phyloP scores from a whole-genome alignment of 2,113 vertebrate species.

The Takifugu flavidus region DNA sequence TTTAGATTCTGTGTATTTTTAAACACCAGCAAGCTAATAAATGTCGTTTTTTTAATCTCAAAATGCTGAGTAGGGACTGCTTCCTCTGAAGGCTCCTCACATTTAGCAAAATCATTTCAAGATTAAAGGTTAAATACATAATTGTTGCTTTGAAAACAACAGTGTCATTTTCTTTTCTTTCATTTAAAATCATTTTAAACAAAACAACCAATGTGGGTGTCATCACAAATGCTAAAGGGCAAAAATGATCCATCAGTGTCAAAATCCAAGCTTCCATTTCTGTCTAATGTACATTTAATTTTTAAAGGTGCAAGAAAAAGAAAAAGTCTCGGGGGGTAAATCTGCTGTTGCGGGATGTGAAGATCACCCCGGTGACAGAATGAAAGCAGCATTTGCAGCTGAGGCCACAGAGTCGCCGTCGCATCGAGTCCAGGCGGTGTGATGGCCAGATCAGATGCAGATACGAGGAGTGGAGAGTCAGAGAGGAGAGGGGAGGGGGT shows the following conservation, averaged over 20 bases:
- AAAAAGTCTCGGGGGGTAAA: background rate
- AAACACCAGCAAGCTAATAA: constrained; percentile 1
- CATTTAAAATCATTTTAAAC: constrained; percentile 2
- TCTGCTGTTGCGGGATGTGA: constrained; percentile 33
- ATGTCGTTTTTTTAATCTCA: no score
- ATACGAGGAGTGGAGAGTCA: constrained; percentile 64
- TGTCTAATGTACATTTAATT: background rate
- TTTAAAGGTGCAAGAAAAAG: background rate
- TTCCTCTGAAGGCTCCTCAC: background rate
- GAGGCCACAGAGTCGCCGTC: constrained; percentile 58
- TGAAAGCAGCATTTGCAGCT: constrained; percentile 60
- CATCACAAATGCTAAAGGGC: background rate
- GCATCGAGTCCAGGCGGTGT: constrained; percentile 38
- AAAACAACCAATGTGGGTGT: background rate
- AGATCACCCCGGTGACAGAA: constrained; percentile 42
- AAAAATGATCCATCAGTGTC: background rate
- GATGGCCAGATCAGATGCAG: constrained; percentile 69
- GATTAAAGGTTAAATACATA: background rate
- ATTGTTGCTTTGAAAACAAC: constrained; percentile 7
- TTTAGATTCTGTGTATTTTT: background rate
- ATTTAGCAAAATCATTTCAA: background rate
- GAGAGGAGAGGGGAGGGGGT: constrained; percentile 12
- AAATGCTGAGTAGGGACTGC: background rate
- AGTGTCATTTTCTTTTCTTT: constrained; percentile 4
- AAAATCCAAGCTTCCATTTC: constrained; percentile 13